These are phyloP conservation scores for Myotis planiceps DNA, from an alignment of 2,797 vertebrate genomes.

Conservation along the genomic window DNA sequence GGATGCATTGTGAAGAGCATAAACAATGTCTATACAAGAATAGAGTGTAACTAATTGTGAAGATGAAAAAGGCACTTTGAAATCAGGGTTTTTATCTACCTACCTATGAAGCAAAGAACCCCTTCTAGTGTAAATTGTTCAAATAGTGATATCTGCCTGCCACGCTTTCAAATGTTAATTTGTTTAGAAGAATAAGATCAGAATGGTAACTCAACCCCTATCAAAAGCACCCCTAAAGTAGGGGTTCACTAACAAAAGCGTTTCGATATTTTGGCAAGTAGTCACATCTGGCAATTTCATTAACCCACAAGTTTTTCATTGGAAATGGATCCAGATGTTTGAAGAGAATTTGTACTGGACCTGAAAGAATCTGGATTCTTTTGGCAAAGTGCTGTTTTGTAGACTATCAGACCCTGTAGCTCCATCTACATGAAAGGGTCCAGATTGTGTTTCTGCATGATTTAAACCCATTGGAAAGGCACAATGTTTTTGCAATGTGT, in stretches of 20 bases:
- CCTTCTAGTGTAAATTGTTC: neutral
- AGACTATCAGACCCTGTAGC: slow-evolving; percentile 39
- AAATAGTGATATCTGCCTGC: neutral
- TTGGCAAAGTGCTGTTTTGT: slow-evolving; percentile 56
- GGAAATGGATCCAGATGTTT: slow-evolving; percentile 76
- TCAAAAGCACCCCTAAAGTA: neutral
- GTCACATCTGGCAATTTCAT: slow-evolving; percentile 77
- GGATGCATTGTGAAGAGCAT: neutral
- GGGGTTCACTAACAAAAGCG: slow-evolving; percentile 36
- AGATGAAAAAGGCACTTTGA: neutral
- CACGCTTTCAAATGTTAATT: slow-evolving; percentile 20
- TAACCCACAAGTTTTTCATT: slow-evolving; percentile 46
- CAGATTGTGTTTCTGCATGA: slow-evolving; percentile 47
- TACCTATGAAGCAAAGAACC: neutral
- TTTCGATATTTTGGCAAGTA: slow-evolving; percentile 56
- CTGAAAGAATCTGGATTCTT: slow-evolving; percentile 66
- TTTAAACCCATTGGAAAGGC: slow-evolving; percentile 63
- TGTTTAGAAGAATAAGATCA: slow-evolving; percentile 43
- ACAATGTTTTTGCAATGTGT: slow-evolving; percentile 28
- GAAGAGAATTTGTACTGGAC: slow-evolving; percentile 58
- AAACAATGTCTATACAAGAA: neutral
- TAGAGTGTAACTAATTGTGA: neutral
- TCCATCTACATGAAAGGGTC: slow-evolving; percentile 52
- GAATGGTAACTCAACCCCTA: slow-evolving; percentile 25
- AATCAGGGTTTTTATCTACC: slow-evolving; percentile 12